Evolutionary conservation across 2,113 vertebrate genomes (phyloP), one percentile per base, ranked within the genome.

Genomic region (Chrysochloris asiatica): DNA sequence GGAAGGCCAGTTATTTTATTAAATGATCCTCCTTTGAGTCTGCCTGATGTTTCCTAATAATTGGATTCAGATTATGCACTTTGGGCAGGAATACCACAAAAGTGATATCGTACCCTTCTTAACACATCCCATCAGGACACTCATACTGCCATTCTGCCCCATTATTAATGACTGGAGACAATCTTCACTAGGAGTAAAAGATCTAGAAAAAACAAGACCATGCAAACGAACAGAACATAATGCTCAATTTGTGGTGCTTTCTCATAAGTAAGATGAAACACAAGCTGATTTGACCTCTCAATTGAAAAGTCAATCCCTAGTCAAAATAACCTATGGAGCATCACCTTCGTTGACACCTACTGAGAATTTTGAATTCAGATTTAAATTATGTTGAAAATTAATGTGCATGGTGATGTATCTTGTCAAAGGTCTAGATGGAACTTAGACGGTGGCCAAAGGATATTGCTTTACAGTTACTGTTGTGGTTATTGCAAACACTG

Each of bases 11-110:
- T 33, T 47, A 9, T 75, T 76, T 87, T 82, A 84, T 79, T 88
- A 33, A 65, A 73, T 81, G 54, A 78, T 6, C 10, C 83, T 47
- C 30, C 72, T 92, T 93, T 92, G 67, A 3, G 45, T 93, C 93
- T 92, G 4, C 76, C 77, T 82, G 48, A 59, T 92, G 1, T 83
- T 92, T 92, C 59, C 63, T 92, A 71, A 73, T 47, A 12, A 75
- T 82, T 85, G 36, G 77, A 89, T 93, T 81, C 54, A 75, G 48
- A 89, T 73, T 83, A 41, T 90, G 43, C n/a, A 3, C 54, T 96
- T 94, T 91, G 52, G 54, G n/a, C 28, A 87, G 10, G n/a, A 96
- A 91, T 86, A 36, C n/a, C n/a, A n/a, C n/a, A n/a, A n/a, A n/a
- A 82, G 21, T 90, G 87, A 92, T 88, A 26, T 24, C 69, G 43